These are phyloP conservation scores for Dinocampus coccinellae DNA, from an alignment of 2,888 invertebrate species.

Conservation along the genomic window DNA sequence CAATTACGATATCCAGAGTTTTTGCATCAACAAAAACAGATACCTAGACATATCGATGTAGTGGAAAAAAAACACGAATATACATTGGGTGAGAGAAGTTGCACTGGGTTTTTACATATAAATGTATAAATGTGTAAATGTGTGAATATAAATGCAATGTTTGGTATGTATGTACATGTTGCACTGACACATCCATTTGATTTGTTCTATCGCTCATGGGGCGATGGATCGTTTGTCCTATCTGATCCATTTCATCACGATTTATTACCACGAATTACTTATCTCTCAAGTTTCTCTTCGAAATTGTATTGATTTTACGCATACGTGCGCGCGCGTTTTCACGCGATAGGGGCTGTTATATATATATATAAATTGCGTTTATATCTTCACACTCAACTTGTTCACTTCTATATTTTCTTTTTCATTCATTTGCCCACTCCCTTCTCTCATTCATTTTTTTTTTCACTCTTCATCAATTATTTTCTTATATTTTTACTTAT, in stretches of 20 bases:
- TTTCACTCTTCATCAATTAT: no score
- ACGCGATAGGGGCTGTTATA: conserved; percentile 9
- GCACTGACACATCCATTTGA: conserved; percentile 9
- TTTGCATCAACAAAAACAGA: conserved; percentile 6
- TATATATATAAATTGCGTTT: background rate
- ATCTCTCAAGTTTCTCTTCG: conserved; percentile 40
- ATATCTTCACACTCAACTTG: conserved; percentile 4
- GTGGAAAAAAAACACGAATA: no score
- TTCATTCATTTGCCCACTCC: no score
- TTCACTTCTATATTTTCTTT: background rate
- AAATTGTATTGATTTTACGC: conserved; percentile 47
- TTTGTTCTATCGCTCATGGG: background rate
- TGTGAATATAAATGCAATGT: no score
- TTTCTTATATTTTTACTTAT: no score
- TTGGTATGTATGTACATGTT: background rate
- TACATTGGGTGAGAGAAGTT: no score
- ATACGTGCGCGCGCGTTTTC: conserved; percentile 31
- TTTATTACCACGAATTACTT: conserved; percentile 44
- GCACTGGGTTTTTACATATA: background rate
- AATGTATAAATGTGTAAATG: background rate
- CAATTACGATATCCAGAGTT: conserved; percentile 4
- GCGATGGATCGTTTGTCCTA: conserved; percentile 33
- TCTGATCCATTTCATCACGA: conserved; percentile 45
- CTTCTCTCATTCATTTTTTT: no score
- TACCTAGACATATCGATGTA: background rate